phyloP scores from a whole-genome alignment of 2,888 invertebrate genomes.

The Leptogaster cylindrica region DNA sequence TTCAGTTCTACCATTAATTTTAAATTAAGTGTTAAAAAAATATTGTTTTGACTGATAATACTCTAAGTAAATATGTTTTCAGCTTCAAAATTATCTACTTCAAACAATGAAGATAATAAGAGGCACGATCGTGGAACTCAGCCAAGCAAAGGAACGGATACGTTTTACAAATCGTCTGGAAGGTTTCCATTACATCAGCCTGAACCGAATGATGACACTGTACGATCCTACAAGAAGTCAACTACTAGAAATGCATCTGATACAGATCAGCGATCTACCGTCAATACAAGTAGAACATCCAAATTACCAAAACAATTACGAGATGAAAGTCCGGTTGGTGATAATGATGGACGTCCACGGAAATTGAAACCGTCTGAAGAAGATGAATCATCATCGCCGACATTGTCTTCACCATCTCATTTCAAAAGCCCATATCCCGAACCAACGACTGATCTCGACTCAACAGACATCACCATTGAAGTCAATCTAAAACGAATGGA shows the following conservation, averaged over 20 bases:
- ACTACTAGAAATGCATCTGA: neutral
- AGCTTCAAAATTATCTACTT: neutral
- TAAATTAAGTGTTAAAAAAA: too few relatives aligned
- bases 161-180: neutral
- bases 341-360: neutral
- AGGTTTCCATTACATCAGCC: neutral
- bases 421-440: constrained; percentile 63
- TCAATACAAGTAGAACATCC: constrained; percentile 5
- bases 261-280: neutral
- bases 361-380: constrained; percentile 47
- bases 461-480: constrained; percentile 26
- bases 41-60: too few relatives aligned
- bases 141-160: neutral
- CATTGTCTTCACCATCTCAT: constrained; percentile 64
- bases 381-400: constrained; percentile 51
- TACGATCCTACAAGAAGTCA: neutral
- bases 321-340: neutral
- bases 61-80: neutral
- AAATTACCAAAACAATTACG: constrained; percentile 40
- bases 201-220: neutral
- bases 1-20: too few relatives aligned
- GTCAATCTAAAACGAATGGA: constrained; percentile 26
- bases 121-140: constrained; percentile 1
- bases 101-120: neutral
- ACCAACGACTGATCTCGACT: constrained; percentile 21